These are phyloP conservation scores for Muntiacus muntjak DNA, from an alignment of 2,113 vertebrate genomes.

Conservation along the genomic window DNA sequence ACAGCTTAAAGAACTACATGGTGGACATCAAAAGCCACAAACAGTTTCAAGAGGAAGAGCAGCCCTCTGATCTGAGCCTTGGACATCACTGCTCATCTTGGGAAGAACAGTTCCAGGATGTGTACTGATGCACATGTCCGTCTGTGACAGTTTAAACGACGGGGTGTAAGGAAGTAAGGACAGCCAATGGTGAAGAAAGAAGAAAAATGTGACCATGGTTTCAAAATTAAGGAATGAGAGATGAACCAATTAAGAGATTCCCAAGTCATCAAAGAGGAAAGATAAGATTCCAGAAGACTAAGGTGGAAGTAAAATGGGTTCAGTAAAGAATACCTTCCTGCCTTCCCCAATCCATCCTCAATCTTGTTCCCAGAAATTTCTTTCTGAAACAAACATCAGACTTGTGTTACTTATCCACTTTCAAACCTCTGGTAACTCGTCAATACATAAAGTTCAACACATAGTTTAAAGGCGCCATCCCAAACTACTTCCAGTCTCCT, in stretches of 20 bases:
- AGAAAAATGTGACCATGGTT: not conserved
- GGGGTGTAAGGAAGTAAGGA: not conserved
- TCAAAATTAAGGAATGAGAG: not conserved
- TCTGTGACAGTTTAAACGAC: not conserved
- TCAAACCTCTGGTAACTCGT: not conserved
- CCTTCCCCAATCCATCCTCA: not conserved
- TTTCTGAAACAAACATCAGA: conserved; percentile 7
- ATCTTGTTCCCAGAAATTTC: not conserved
- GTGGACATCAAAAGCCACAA: not conserved
- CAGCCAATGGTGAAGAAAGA: not conserved
- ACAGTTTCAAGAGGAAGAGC: not conserved
- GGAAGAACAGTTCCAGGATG: not conserved
- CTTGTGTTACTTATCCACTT: not conserved
- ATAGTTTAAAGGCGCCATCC: not conserved
- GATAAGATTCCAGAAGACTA: not conserved
- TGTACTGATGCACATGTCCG: not conserved
- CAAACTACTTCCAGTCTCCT: not conserved
- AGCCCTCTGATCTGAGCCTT: not conserved
- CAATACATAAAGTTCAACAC: not conserved
- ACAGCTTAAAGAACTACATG: not conserved
- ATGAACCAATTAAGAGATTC: not conserved
- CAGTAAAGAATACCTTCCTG: not conserved
- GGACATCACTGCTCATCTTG: not conserved
- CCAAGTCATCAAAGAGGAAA: not conserved
- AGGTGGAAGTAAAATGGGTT: not conserved